These are phyloP conservation scores for Poeciliopsis gracilis DNA, from an alignment of 2,797 vertebrate genomes.

Conservation along the genomic window DNA sequence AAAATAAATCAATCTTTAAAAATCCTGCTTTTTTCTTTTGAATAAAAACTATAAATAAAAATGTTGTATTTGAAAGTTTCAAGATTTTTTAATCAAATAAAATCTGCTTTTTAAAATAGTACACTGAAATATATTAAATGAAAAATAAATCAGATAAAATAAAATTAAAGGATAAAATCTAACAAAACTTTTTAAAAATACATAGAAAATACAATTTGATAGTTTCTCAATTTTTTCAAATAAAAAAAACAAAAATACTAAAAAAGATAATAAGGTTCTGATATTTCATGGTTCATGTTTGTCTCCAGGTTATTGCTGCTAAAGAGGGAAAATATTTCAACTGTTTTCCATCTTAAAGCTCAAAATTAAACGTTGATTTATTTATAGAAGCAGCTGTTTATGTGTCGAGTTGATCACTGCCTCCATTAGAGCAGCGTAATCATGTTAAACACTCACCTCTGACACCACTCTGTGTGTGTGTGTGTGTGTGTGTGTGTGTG, in stretches of 20 bases:
- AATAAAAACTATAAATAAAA: too few relatives aligned
- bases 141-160: too few relatives aligned
- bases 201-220: too few relatives aligned
- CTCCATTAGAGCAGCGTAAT: constrained; percentile 43
- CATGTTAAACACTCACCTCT: constrained; percentile 44
- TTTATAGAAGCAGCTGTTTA: background rate
- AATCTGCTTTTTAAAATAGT: too few relatives aligned
- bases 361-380: background rate
- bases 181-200: background rate
- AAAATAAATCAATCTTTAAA: too few relatives aligned
- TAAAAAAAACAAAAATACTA: too few relatives aligned
- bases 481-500: constrained; percentile 2
- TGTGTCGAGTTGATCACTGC: constrained; percentile 25
- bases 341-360: background rate
- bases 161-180: too few relatives aligned
- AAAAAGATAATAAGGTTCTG: background rate
- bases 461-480: constrained; percentile 24
- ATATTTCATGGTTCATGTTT: background rate
- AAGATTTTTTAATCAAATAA: too few relatives aligned
- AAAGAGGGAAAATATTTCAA: background rate
- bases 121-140: too few relatives aligned
- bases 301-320: background rate
- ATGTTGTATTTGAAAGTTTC: too few relatives aligned
- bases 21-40: too few relatives aligned
- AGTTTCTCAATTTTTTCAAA: too few relatives aligned